Conservation (phyloP, 1,140 invertebrate species). For the Saxidomus purpurata region DNA sequence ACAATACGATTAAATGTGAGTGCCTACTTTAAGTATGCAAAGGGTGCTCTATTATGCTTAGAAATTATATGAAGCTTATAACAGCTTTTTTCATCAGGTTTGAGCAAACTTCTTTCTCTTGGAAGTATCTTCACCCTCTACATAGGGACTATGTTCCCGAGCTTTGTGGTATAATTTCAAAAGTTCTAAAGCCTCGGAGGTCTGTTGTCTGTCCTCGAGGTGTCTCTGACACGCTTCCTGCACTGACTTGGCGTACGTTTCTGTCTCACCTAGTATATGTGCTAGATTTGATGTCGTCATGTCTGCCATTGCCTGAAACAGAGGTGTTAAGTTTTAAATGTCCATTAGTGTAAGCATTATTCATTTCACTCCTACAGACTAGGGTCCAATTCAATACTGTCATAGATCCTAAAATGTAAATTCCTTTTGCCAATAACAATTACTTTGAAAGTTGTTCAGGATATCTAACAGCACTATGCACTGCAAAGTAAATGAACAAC, state of each 20-base stretch:
- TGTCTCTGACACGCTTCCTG: constrained; percentile 87
- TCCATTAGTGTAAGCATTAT: too few species aligned
- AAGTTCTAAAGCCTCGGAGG: constrained; percentile 74
- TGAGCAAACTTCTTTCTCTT: constrained; percentile 61
- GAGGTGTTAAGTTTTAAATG: background rate
- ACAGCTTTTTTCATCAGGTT: background rate
- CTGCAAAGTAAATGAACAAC: too few species aligned
- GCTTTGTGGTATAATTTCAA: constrained; percentile 74
- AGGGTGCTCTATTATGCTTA: too few species aligned
- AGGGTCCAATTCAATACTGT: too few species aligned
- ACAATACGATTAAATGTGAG: too few species aligned
- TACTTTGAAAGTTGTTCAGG: too few species aligned
- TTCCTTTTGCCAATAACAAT: too few species aligned
- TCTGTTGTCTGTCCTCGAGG: constrained; percentile 76
- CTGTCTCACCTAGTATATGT: constrained; percentile 67
- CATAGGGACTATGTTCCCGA: constrained; percentile 71
- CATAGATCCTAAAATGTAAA: too few species aligned
- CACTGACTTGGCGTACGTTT: constrained; percentile 69
- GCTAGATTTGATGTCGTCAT: constrained; percentile 60
- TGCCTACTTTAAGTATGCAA: too few species aligned
- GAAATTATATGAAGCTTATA: too few species aligned
- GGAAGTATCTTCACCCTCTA: constrained; percentile 61
- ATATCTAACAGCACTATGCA: too few species aligned
- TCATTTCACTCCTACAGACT: too few species aligned
- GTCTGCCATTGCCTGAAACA: constrained; percentile 65